These are phyloP conservation scores for Bradypodion pumilum DNA, from an alignment of 2,797 vertebrate genomes.

Conservation along the genomic window DNA sequence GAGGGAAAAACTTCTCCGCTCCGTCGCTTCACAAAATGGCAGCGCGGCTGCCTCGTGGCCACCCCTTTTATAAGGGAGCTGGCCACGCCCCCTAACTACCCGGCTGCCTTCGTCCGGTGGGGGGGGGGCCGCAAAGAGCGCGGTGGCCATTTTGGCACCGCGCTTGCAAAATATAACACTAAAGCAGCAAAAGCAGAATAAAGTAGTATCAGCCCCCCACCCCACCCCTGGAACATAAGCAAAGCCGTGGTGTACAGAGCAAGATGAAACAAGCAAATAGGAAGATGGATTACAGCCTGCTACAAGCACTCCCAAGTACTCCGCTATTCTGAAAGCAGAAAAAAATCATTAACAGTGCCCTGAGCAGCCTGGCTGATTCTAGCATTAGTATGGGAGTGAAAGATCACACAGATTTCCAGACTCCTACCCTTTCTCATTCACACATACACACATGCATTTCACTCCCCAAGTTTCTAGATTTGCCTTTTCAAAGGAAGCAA, in stretches of 20 bases:
- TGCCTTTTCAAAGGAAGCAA: not conserved
- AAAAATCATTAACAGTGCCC: not conserved
- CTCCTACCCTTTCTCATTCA: not conserved
- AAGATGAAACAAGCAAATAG: slow-evolving; percentile 29
- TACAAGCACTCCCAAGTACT: slow-evolving; percentile 2
- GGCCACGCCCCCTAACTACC: no score
- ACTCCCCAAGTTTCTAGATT: not conserved
- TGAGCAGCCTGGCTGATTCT: not conserved
- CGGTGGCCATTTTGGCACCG: no score
- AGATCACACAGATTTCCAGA: not conserved
- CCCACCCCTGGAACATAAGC: not conserved
- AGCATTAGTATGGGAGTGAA: not conserved
- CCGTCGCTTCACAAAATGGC: no score
- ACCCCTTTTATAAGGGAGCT: no score
- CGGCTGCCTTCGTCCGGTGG: no score
- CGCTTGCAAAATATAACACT: no score
- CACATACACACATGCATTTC: no score
- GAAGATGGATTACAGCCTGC: not conserved
- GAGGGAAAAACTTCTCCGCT: no score
- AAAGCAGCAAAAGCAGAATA: slow-evolving; percentile 1
- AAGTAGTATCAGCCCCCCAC: slow-evolving; percentile 11
- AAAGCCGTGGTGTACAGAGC: slow-evolving; percentile 11
- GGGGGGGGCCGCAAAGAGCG: no score
- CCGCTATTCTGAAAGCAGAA: not conserved
- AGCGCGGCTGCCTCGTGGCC: no score